Conservation (phyloP, 2,888 invertebrate species). For the Polydrusus tereticollis region DNA sequence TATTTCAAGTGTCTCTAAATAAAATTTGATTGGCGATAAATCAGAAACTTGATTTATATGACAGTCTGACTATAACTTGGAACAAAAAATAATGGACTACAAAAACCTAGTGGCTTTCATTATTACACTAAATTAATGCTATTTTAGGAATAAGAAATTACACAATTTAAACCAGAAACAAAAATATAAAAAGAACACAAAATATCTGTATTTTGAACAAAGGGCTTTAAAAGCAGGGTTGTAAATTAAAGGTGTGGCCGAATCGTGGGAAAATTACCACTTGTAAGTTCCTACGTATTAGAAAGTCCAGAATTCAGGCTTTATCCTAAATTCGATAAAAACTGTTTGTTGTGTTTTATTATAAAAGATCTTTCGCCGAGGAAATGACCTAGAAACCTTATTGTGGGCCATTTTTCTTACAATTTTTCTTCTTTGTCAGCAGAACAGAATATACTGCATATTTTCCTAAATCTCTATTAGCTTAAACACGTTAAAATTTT, state of each 20-base stretch:
- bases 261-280: slow-evolving; percentile 8
- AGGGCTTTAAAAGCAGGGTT: background rate
- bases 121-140: too few species aligned
- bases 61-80: too few species aligned
- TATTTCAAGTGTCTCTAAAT: slow-evolving; percentile 4
- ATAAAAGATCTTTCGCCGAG: slow-evolving; percentile 2
- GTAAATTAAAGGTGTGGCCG: slow-evolving; percentile 9
- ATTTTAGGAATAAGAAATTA: background rate
- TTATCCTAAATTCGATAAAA: slow-evolving; percentile 14
- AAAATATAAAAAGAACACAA: too few species aligned
- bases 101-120: too few species aligned
- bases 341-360: slow-evolving; percentile 13
- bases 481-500: background rate
- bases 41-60: background rate
- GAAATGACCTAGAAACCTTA: slow-evolving; percentile 2
- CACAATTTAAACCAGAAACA: background rate
- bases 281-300: slow-evolving; percentile 9
- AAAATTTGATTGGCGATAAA: background rate
- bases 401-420: slow-evolving; percentile 1
- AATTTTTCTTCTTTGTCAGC: background rate
- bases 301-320: slow-evolving; percentile 12
- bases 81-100: too few species aligned
- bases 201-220: background rate
- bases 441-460: background rate
- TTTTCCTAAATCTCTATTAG: background rate